Base-by-base conservation (phyloP, 2,113 vertebrate species). In the Ptilonorhynchus violaceus region DNA sequence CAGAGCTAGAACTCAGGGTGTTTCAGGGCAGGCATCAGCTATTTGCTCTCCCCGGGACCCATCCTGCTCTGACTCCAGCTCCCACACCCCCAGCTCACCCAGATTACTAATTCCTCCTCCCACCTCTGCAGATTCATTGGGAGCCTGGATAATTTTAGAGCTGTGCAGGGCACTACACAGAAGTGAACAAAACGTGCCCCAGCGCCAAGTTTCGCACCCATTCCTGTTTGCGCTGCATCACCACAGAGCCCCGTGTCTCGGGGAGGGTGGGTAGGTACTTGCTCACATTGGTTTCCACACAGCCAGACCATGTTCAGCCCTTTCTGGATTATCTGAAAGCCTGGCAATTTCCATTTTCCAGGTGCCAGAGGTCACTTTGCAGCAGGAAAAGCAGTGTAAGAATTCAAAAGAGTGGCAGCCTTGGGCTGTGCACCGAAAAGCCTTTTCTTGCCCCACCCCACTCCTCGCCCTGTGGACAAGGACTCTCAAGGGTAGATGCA, bases 211-310 rank as follows among this genome's bases (percentile, higher is more conserved):
- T 88, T 60, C 15, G 49, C 27, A 60, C 9, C 33, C 20, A 4
- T 22, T 56, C 30, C 17, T 1, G 0, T 46, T 59, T 42, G 35
- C 28, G 9, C 7, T 21, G 8, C 11, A 1, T 6, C 33, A 39
- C 12, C 1, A 1, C 44, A 9, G 25, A 46, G 25, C 64, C 30
- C 11, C 0, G 0, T 22, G 50, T 10, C 55, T 46, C 0, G 0
- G 66, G 42, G 20, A 69, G 19, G 27, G 12, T 1, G 52, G 33
- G 42, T 1, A 7, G 15, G 22, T 18, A 6, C 35, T 6, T 8
- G 14, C 44, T n/a, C 58, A 27, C 33, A 0, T 4, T 2, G 1
- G 10, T 25, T 87, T 63, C 50, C 70, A 53, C 1, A 4, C 50
- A 4, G 7, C 37, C 73, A 44, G 39, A 7, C 70, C 30, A 55